phyloP scores from a whole-genome alignment of 2,888 invertebrate genomes.

The Lottia scabra region DNA sequence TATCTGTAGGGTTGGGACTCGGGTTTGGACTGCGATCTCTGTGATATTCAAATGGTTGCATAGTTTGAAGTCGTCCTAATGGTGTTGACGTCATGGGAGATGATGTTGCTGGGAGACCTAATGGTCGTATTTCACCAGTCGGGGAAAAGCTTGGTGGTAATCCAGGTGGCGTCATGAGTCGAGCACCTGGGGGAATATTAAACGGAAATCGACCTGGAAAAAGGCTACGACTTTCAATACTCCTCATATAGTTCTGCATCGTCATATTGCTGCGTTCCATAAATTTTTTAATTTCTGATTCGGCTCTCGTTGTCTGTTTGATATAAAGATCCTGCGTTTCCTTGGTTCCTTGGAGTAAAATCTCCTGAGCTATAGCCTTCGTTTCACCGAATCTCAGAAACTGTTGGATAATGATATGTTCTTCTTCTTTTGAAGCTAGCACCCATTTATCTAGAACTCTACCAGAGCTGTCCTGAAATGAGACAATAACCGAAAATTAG shows the following conservation, averaged over 20 bases:
- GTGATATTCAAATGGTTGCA: conserved; percentile 95
- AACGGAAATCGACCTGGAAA: conserved; percentile 53
- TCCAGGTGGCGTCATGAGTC: conserved; percentile 50
- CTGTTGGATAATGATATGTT: conserved; percentile 90
- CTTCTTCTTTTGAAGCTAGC: conserved; percentile 88
- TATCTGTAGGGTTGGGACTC: conserved; percentile 26
- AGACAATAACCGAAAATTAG: neutral
- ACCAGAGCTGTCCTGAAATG: conserved; percentile 81
- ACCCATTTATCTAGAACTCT: conserved; percentile 89
- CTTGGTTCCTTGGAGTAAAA: conserved; percentile 70
- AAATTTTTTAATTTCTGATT: conserved; percentile 74
- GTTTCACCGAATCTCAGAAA: conserved; percentile 92
- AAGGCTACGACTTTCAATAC: conserved; percentile 58
- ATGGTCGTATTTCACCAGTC: conserved; percentile 46
- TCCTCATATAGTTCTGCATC: conserved; percentile 62
- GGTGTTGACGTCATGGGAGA: conserved; percentile 81
- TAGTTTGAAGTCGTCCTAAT: conserved; percentile 88
- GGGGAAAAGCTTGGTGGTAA: conserved; percentile 46
- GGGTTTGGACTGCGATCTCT: conserved; percentile 50
- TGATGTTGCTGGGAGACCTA: conserved; percentile 46
- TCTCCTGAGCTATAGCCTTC: conserved; percentile 82
- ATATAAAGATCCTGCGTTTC: conserved; percentile 59
- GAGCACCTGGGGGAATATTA: conserved; percentile 45
- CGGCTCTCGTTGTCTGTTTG: conserved; percentile 64
- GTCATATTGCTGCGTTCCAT: conserved; percentile 72